Evolutionary conservation across 1,140 invertebrate species (phyloP), one percentile per base, ranked within the genome.

Genomic region (Drosophila carrolli): DNA sequence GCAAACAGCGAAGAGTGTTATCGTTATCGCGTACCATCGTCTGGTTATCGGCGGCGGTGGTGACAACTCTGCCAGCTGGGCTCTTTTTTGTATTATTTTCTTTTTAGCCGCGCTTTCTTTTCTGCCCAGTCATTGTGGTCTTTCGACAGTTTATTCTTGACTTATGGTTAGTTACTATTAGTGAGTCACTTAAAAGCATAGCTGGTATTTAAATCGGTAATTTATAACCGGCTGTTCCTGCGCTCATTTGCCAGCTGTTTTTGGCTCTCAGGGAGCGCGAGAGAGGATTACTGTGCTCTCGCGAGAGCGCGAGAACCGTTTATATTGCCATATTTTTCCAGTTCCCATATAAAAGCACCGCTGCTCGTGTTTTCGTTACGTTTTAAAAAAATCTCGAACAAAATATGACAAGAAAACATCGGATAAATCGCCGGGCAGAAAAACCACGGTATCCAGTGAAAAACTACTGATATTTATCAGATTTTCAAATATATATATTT

Each of bases 21-120:
- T 68, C 65, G 65, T 29, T 44, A 68, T 66, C 47, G 65, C 48
- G 29, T 6, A 29, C 23, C n/a, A 27, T 44, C 40, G 61, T 0
- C 16, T n/a, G 9, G n/a, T 7, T 65, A 65, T 65, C 40, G 32
- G 16, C 0, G 4, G 14, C 6, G 3, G 19, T 8, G 23, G 14
- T 41, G 62, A 14, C 60, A 54, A 19, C 56, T 16, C 60, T 54
- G 38, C 13, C 23, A 4, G 35, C 19, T 10, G 16, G 23, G 10
- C 23, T 14, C 58, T 27, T 38, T 48, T 53, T 37, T 23, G 2
- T 23, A 53, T 53, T 37, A 7, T 53, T 13, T 11, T 5, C n/a
- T 1, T 14, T 67, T 35, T 19, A 9, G n/a, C 4, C 11, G 8
- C 14, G 5, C 4, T 40, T 23, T 2, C 6, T 40, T 23, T 19